Conservation (phyloP, 2,888 invertebrate species). For the Priocnemis perturbator region DNA sequence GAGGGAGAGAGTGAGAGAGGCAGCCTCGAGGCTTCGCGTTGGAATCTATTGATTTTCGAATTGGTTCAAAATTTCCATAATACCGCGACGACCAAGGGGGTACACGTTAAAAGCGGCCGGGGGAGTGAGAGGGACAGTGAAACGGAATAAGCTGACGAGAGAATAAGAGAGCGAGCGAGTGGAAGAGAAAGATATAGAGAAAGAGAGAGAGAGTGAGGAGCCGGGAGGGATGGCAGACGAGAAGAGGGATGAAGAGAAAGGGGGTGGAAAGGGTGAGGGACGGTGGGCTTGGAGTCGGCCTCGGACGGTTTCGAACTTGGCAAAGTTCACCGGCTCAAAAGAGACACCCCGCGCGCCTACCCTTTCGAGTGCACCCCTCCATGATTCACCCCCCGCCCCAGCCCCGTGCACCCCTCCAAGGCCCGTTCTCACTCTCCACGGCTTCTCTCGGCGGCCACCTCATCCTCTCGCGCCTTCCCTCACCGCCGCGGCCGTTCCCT, state of each 20-base stretch:
- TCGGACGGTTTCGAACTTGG: constrained; percentile 69
- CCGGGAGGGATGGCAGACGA: constrained; percentile 19
- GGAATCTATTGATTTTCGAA: constrained; percentile 73
- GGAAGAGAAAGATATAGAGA: constrained; percentile 13
- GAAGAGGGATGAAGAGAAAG: constrained; percentile 31
- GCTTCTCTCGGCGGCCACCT: constrained; percentile 44
- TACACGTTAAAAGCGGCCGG: background rate
- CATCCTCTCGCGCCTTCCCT: constrained; percentile 14
- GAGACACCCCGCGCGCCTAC: constrained; percentile 56
- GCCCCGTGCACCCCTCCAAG: too few species aligned
- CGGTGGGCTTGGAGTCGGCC: constrained; percentile 59
- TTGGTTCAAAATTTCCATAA: constrained; percentile 75
- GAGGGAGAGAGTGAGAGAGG: constrained; percentile 39
- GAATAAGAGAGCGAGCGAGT: constrained; percentile 15
- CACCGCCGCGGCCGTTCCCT: constrained; percentile 2
- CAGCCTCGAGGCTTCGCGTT: constrained; percentile 56
- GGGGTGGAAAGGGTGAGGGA: constrained; percentile 36
- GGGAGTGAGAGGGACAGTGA: background rate
- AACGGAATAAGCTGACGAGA: constrained; percentile 12
- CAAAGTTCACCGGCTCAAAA: constrained; percentile 72
- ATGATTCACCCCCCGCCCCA: too few species aligned
- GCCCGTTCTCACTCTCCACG: constrained; percentile 35
- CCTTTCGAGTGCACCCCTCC: constrained; percentile 16
- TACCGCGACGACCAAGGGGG: constrained; percentile 59
- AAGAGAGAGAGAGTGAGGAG: constrained; percentile 12